Conservation (phyloP, 2,797 vertebrate species). For the Diplodus puntazzo region DNA sequence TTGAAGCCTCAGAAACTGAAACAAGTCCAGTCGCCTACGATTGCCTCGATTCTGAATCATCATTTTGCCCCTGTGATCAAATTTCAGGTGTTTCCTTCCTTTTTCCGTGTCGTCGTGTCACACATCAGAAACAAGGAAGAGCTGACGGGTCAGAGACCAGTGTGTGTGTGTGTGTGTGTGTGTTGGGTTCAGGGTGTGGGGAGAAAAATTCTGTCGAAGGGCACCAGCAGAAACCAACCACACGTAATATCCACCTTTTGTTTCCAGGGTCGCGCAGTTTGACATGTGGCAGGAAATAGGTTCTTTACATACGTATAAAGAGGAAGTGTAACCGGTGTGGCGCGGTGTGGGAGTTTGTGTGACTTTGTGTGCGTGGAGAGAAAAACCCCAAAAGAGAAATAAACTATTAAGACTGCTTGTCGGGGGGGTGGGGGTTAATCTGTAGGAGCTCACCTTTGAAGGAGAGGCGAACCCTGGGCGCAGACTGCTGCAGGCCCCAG, state of each 20-base stretch:
- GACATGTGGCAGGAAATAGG: constrained; percentile 80
- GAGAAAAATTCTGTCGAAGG: constrained; percentile 60
- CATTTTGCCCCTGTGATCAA: constrained; percentile 41
- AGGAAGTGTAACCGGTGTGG: constrained; percentile 62
- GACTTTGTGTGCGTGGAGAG: constrained; percentile 21
- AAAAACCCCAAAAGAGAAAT: constrained; percentile 30
- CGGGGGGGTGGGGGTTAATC: constrained; percentile 29
- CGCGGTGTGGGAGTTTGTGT: neutral
- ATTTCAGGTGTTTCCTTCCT: constrained; percentile 66
- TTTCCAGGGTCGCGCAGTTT: constrained; percentile 76
- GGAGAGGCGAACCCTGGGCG: constrained; percentile 85
- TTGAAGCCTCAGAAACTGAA: too few species aligned
- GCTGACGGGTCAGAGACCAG: constrained; percentile 33
- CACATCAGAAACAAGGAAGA: constrained; percentile 45
- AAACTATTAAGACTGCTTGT: constrained; percentile 33
- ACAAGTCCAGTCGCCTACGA: too few species aligned
- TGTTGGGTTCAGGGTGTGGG: constrained; percentile 71
- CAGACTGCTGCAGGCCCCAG: constrained; percentile 81
- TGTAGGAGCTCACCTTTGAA: constrained; percentile 85
- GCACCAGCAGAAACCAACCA: constrained; percentile 54
- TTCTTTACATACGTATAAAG: constrained; percentile 69
- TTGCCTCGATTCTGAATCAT: constrained; percentile 7
- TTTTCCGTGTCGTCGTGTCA: constrained; percentile 43
- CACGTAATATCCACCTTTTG: constrained; percentile 88
- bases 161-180: constrained; percentile 4